phyloP scores from a whole-genome alignment of 2,113 vertebrate genomes.

The Collichthys lucidus region DNA sequence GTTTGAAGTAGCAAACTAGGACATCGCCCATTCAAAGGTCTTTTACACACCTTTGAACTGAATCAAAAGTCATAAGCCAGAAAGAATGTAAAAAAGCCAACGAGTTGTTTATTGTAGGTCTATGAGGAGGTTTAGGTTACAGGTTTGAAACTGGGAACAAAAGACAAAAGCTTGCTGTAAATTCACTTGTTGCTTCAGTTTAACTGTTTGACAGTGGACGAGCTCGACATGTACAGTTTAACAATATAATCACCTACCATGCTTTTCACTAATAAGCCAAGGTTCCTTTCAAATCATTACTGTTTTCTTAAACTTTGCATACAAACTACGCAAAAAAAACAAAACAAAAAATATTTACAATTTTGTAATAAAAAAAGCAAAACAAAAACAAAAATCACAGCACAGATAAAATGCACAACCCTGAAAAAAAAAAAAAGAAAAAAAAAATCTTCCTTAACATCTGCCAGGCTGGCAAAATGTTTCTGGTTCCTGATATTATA shows the following conservation, averaged over 20 bases:
- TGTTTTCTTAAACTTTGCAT: conserved; percentile 62
- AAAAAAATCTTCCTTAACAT: conserved; percentile 61
- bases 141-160: conserved; percentile 73
- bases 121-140: conserved; percentile 78
- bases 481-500: conserved; percentile 71
- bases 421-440: conserved; percentile 68
- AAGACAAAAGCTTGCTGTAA: conserved; percentile 52
- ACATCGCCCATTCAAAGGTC: conserved; percentile 76
- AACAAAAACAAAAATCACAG: conserved; percentile 68
- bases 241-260: conserved; percentile 59
- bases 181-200: conserved; percentile 33
- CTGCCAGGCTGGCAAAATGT: conserved; percentile 47
- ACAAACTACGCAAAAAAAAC: conserved; percentile 72
- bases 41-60: conserved; percentile 79
- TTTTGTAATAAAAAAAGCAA: conserved; percentile 66
- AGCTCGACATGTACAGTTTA: conserved; percentile 61
- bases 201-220: conserved; percentile 55
- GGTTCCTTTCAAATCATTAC: conserved; percentile 41
- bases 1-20: conserved; percentile 66
- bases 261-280: conserved; percentile 52
- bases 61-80: conserved; percentile 81
- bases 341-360: conserved; percentile 80
- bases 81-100: conserved; percentile 82
- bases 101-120: conserved; percentile 84
- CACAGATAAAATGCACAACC: conserved; percentile 84